Conservation (phyloP, 2,113 vertebrate genomes). For the Apodemus speciosus region DNA sequence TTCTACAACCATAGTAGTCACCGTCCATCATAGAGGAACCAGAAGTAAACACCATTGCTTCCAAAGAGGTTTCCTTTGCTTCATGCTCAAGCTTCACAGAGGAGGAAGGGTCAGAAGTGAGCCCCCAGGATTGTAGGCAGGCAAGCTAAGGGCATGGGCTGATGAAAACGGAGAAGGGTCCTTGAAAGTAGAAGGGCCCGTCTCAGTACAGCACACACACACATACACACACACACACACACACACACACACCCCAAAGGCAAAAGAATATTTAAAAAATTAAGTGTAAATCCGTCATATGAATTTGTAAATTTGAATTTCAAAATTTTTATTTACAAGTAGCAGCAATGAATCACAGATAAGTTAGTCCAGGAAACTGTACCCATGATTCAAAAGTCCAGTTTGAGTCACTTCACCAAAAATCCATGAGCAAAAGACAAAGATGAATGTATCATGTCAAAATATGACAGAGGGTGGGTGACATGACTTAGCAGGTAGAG, state of each 20-base stretch:
- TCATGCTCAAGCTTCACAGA: background rate
- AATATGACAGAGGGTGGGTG: background rate
- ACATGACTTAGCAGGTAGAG: background rate
- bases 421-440: conserved; percentile 21
- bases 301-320: background rate
- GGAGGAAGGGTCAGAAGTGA: background rate
- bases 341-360: background rate
- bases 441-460: conserved; percentile 20
- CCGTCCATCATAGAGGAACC: background rate
- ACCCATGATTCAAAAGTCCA: conserved; percentile 1
- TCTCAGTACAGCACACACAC: background rate
- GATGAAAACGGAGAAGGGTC: background rate
- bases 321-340: conserved; percentile 43
- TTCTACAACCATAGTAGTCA: background rate
- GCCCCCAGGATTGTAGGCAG: background rate
- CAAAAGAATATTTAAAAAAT: background rate
- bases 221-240: background rate
- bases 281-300: background rate
- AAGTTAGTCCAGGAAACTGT: background rate
- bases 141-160: background rate
- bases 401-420: conserved; percentile 28
- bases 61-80: background rate
- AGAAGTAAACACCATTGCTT: background rate
- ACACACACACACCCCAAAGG: background rate
- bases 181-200: background rate